Base-by-base conservation (phyloP, 1,140 invertebrate genomes). In the Calephelis nemesis region DNA sequence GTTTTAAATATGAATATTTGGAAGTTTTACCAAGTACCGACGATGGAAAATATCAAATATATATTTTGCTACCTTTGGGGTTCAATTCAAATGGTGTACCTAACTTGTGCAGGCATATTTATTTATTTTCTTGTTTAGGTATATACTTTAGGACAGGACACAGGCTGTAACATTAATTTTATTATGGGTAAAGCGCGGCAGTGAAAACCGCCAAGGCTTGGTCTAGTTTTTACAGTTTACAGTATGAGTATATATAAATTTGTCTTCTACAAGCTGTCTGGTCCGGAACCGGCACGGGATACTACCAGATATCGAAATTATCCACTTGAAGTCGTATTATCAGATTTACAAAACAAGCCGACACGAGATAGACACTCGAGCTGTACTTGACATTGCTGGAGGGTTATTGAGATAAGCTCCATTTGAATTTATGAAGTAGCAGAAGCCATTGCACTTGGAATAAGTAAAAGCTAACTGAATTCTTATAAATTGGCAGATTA, bases 311-410 rank as follows among this genome's bases (percentile, higher is more conserved):
- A 58, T 12, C 30, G 11, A 10, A 58, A 39, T 11, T 30, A 10
- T 12, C 19, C 54, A 11, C 54, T 58, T 39, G 12, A 12, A 39
- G 12, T 30, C 12, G 19, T 12, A 12, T 39, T 58, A 19, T 30
- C 12, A 58, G 40, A 10, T 58, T 54, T 30, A 54, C n/a, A 54
- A 54, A 58, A 58, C 19, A 39, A n/a, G 54, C 54, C 54, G 54
- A 58, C 52, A 39, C 30, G 39, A 7, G 54, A 11, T 7, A 10
- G 54, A 39, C 54, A 39, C 54, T 58, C 12, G 30, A 58, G 39
- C 15, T 4, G 54, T 10, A 40, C 30, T 58, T 58, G 19, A 58
- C 54, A 19, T 12, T 58, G 54, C 10, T 58, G 54, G 52, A 39
- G 39, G 11, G 30, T 58, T 8, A 58, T 58, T 58, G 19, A 39